Evolutionary conservation across 2,888 invertebrate genomes (phyloP), one percentile per base, ranked within the genome.

Genomic region (Drosophila peninsularis): DNA sequence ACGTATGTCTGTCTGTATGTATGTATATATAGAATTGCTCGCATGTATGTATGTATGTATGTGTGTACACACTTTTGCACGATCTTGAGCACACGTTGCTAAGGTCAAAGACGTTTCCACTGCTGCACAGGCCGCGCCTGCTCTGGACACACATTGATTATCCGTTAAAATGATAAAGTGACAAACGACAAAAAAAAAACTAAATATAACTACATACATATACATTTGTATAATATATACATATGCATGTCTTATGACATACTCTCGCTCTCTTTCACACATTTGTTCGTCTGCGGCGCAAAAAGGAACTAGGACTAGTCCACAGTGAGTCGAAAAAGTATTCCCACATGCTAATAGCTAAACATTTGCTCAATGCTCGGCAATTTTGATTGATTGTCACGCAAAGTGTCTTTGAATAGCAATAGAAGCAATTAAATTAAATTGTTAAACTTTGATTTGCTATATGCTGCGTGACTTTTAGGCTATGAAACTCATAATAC

Each of bases 1-100:
- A 5, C 17, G 13, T 55, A 61, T 11, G 13, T 34, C 5, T 11
- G 21, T 55, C 17, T n/a, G 37, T 11, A 21, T 19, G 42, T 10
- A 34, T 19, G 19, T 41, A 39, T 37, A 19, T 55, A 50, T 62
- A 54, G 37, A 30, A 27, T 19, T 41, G 39, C 9, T 13, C 30
- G 17, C 4, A 5, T 11, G 17, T 7, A 5, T 11, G 17, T 45
- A 27, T 34, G 36, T 52, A 41, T 34, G 11, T 45, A 5, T 44
- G 44, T 62, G n/a, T 71, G 41, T 44, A 45, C 41, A 13, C 37
- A 62, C 30, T n/a, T 54, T 50, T 41, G 61, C 17, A 56, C 71
- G 85, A 80, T 82, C 85, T 85, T 82, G 85, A 80, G 75, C 75
- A 66, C 56, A 65, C 61, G 62, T 50, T 62, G 82, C 61, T 84